These are phyloP conservation scores for Anarhynchus alexandrinus DNA, from an alignment of 2,113 vertebrate species.

Conservation along the genomic window DNA sequence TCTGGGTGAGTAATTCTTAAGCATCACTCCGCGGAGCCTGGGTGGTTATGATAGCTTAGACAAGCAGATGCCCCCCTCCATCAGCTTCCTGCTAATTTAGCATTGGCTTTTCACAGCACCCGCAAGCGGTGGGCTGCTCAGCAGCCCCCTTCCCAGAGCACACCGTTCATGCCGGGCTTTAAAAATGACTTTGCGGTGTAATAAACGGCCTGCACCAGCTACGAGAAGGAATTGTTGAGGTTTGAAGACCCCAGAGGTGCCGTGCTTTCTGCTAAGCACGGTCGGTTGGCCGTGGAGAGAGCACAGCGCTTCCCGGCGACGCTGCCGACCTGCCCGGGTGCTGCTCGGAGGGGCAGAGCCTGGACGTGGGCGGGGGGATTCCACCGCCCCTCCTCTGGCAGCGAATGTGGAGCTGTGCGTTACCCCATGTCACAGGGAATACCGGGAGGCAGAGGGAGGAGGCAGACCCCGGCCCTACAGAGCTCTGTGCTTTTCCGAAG, in stretches of 20 bases:
- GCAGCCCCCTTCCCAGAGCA: background rate
- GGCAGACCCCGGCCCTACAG: background rate
- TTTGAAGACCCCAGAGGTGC: background rate
- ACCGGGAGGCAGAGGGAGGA: background rate
- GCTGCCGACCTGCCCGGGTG: background rate
- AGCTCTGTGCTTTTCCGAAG: background rate
- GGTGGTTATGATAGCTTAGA: background rate
- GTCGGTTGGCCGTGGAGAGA: background rate
- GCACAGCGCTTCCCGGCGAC: background rate
- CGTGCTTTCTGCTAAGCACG: background rate
- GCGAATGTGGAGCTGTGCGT: rapidly evolving
- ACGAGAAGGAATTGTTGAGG: background rate
- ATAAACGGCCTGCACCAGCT: background rate
- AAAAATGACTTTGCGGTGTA: background rate
- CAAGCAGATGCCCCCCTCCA: background rate
- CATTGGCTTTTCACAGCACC: background rate
- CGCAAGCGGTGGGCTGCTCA: background rate
- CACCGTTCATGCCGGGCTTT: background rate
- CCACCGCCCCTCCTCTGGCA: background rate
- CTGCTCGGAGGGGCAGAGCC: background rate
- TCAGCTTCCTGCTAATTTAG: slow-evolving; percentile 2
- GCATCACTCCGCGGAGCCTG: background rate
- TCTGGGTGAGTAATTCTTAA: background rate
- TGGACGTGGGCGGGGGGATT: background rate
- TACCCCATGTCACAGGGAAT: background rate